A percentile compares a stretch with the other conserved stretches of the same genome.
These are phyloP conservation scores for Formicarius rufipectus DNA, from an alignment of 2,113 vertebrate species.

Conservation along the genomic window DNA sequence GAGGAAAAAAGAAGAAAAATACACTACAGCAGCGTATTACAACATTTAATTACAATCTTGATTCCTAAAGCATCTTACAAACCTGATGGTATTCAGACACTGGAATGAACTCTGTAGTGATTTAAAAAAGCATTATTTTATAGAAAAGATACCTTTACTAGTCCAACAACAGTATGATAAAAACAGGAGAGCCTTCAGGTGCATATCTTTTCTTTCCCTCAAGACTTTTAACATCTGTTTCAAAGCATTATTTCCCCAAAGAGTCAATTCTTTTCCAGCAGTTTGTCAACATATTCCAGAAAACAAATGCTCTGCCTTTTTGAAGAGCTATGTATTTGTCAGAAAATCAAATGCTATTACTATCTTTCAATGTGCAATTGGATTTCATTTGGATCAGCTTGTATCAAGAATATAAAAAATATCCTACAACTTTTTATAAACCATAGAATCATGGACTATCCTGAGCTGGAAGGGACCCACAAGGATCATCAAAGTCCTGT, in stretches of 20 bases:
- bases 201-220: neutral
- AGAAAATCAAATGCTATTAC: neutral
- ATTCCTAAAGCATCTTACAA: neutral
- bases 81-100: neutral
- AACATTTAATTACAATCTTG: neutral
- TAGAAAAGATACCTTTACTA: neutral
- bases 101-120: neutral
- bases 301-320: neutral
- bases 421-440: neutral
- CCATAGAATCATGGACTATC: neutral
- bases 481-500: neutral
- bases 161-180: neutral
- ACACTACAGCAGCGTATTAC: neutral
- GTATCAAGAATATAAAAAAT: neutral
- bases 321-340: neutral
- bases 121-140: neutral
- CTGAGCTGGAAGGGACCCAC: no score
- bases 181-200: neutral
- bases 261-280: neutral
- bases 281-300: neutral
- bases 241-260: neutral
- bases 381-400: neutral
- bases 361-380: neutral
- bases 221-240: neutral
- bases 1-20: neutral